Evolutionary conservation across 2,113 vertebrate genomes (phyloP), one percentile per base, ranked within the genome.

Genomic region (Fregetta grallaria): DNA sequence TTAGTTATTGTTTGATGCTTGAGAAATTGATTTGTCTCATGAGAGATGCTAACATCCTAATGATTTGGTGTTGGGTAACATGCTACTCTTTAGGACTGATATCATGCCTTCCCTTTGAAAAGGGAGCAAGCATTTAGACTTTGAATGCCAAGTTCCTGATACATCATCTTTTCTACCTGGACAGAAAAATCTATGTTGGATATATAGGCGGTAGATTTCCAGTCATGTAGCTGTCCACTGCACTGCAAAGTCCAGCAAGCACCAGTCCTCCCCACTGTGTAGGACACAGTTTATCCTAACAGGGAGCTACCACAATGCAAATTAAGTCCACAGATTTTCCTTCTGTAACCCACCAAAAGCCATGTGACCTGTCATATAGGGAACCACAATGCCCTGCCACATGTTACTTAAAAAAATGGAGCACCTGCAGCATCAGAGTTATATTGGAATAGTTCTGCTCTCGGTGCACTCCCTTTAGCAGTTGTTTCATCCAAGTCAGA

Each of bases 351-450:
- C 49, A 55, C 14, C 44, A 81, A 56, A 80, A 71, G n/a, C 55
- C 27, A 8, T 3, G 1, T 17, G 36, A 11, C 10, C 30, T 21
- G 3, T 72, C n/a, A 3, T 6, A 25, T 4, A 68, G 44, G 32
- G 34, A 85, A 38, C 22, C 23, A 18, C 67, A 32, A 20, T 12
- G 42, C 49, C 49, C 29, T 72, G 38, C 29, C 40, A 47, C 13
- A 3, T 3, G 5, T 12, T 40, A 25, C 67, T 47, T 34, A 61
- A 32, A 25, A 38, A 59, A 59, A 61, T 19, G 18, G 23, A 21
- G 22, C 38, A 74, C 22, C 10, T 55, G 36, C 40, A 67, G 53
- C 18, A 62, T 52, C 40, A 11, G 49, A 65, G 45, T 32, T 65
- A 29, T 1, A 2, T 11, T 29, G 29, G n/a, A 38, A 44, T 30